Base-by-base conservation (phyloP, 1,140 invertebrate genomes). In the Drosophila bocqueti region DNA sequence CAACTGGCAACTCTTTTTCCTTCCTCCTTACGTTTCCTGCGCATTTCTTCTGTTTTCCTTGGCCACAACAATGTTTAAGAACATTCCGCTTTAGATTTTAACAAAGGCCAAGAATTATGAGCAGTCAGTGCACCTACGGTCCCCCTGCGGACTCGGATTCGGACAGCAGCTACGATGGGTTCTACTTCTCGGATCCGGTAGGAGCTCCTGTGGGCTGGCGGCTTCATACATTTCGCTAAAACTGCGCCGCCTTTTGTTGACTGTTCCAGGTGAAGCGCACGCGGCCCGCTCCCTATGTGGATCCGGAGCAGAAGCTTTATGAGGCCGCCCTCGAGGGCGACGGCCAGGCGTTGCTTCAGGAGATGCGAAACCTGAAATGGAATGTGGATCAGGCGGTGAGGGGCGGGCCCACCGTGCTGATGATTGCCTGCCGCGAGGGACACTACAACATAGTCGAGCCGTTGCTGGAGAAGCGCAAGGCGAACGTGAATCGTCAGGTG, bases 141-240 rank as follows among this genome's bases (percentile, higher is more conserved):
- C 91, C 91, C n/a, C 91, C 91, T 7, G 9, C 18, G 16, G 75
- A 79, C 21, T 82, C 78, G 9, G 76, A 91, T 62, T 92, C 91
- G 1, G 91, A 92, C 40, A 86, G 81, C 40, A 75, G 77, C 67
- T 93, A 93, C 26, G 92, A 93, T 38, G 92, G 92, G 1, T 93
- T 91, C 46, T 86, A 81, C 31, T 93, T 93, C 69, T 57, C 76
- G n/a, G 72, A 83, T 16, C 16, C 38, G 21, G 84, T 87, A 26
- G 59, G 42, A 21, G n/a, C 26, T 59, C 62, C 34, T 50, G 18
- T 34, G 13, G 11, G 9, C 4, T 40, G 9, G 3, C 6, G 1
- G 1, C 15, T 18, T 11, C 2, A n/a, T 3, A 36, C 36, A n/a
- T 18, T 13, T n/a, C 24, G 10, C 38, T 45, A 0, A 26, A 7